phyloP scores from a whole-genome alignment of 2,888 invertebrate genomes.

The Xestobium rufovillosum region DNA sequence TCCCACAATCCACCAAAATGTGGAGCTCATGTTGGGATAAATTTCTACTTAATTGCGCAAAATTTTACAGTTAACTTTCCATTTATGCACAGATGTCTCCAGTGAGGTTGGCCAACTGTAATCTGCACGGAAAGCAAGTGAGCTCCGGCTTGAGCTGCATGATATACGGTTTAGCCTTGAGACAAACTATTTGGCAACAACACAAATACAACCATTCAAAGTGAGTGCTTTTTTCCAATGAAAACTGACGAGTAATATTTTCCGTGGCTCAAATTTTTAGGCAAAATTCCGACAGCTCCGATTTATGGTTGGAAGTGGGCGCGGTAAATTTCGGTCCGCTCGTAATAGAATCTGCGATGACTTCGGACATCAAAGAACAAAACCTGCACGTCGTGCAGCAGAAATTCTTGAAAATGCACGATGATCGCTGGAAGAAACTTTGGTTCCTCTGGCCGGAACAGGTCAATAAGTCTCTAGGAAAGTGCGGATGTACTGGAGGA shows the following conservation, averaged over 20 bases:
- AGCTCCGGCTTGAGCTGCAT: conserved; percentile 84
- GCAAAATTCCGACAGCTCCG: conserved; percentile 44
- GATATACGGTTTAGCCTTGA: conserved; percentile 44
- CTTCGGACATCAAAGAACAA: conserved; percentile 60
- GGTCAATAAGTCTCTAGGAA: conserved; percentile 50
- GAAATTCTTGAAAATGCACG: conserved; percentile 73
- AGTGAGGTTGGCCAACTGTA: conserved; percentile 81
- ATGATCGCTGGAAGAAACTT: conserved; percentile 75
- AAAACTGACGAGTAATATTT: background rate
- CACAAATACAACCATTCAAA: conserved; percentile 40
- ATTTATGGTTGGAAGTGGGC: conserved; percentile 89
- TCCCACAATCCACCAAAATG: no score
- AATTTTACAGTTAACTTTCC: no score
- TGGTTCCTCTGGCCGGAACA: conserved; percentile 91
- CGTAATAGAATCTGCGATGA: conserved; percentile 80
- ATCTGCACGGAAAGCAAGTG: conserved; percentile 89
- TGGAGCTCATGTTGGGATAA: no score
- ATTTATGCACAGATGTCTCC: conserved; percentile 69
- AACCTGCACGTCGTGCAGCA: conserved; percentile 73
- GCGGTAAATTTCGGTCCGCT: conserved; percentile 85
- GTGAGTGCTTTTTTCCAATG: conserved; percentile 26
- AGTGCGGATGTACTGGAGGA: conserved; percentile 94
- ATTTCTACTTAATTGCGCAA: no score
- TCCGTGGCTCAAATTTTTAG: conserved; percentile 15
- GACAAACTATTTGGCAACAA: conserved; percentile 41